Evolutionary conservation across 2,113 vertebrate species (phyloP).

Genomic region (Labeo catla): DNA sequence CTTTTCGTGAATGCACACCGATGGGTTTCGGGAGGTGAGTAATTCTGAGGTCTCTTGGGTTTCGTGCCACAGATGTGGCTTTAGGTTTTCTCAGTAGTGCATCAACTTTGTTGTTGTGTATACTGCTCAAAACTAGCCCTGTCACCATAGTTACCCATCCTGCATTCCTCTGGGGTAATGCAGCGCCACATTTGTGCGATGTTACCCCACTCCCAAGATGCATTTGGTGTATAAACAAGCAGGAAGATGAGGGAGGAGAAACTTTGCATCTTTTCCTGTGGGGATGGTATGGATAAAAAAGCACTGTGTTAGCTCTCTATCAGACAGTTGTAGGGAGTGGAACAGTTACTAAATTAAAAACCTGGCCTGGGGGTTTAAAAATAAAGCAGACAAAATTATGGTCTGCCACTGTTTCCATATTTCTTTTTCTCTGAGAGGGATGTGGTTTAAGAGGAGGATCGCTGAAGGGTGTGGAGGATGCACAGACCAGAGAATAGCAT

Average conservation of each 20-base stretch:
- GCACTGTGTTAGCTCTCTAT: not conserved
- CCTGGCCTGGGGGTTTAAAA: constrained; percentile 52
- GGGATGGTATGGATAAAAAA: constrained; percentile 9
- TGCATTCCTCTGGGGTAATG: constrained; percentile 30
- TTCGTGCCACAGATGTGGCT: not conserved
- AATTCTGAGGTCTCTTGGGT: not conserved
- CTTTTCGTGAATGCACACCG: not conserved
- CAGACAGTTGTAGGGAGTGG: constrained; percentile 29
- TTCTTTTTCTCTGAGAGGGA: constrained; percentile 36
- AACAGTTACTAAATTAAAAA: constrained; percentile 47
- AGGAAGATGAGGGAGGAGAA: not conserved
- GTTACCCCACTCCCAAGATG: constrained; percentile 15
- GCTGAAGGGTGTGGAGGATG: constrained; percentile 32
- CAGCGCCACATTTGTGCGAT: not conserved
- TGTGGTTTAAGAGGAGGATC: constrained; percentile 48
- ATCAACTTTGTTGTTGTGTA: constrained; percentile 9
- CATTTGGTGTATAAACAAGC: not conserved
- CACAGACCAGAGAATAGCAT: not conserved
- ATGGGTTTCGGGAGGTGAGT: constrained; percentile 5
- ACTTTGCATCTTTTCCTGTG: constrained; percentile 9
- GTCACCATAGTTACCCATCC: constrained; percentile 51
- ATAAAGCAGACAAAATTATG: constrained; percentile 51
- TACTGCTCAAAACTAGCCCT: not conserved
- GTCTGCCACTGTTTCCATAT: constrained; percentile 41
- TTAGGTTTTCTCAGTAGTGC: not conserved